phyloP scores from a whole-genome alignment of 2,113 vertebrate species.

The Ictalurus punctatus region DNA sequence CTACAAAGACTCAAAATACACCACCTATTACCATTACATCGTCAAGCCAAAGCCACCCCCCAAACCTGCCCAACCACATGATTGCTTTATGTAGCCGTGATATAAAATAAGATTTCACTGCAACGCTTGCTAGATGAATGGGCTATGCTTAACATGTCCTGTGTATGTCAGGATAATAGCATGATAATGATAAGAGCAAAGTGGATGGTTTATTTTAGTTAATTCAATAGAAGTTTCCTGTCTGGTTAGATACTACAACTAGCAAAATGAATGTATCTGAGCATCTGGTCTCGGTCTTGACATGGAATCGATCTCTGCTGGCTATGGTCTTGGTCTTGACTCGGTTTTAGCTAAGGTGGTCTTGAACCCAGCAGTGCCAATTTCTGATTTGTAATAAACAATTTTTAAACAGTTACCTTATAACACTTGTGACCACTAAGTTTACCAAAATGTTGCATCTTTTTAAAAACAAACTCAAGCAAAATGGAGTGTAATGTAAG shows the following conservation, averaged over 20 bases:
- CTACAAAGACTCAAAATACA: neutral
- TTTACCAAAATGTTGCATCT: neutral
- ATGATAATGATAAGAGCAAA: neutral
- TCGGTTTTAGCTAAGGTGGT: neutral
- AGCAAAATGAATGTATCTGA: neutral
- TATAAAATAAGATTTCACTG: neutral
- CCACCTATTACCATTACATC: neutral
- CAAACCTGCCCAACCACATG: neutral
- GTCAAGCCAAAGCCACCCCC: neutral
- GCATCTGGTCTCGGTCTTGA: neutral
- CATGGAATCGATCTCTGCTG: neutral
- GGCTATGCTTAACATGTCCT: neutral
- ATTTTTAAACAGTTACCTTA: neutral
- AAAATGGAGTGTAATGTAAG: neutral
- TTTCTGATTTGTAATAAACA: neutral
- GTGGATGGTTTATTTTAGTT: neutral
- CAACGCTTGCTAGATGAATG: neutral
- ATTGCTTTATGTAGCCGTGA: neutral
- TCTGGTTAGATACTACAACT: neutral
- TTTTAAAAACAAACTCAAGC: neutral
- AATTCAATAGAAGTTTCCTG: neutral
- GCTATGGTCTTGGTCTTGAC: neutral
- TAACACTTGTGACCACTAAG: neutral
- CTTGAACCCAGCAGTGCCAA: neutral
- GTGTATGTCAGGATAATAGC: too few species aligned